Percentiles rank a stretch among this genome's conserved stretches.
These are phyloP conservation scores for Phylloscopus trochiloides DNA, from an alignment of 2,113 vertebrate genomes.

Conservation along the genomic window DNA sequence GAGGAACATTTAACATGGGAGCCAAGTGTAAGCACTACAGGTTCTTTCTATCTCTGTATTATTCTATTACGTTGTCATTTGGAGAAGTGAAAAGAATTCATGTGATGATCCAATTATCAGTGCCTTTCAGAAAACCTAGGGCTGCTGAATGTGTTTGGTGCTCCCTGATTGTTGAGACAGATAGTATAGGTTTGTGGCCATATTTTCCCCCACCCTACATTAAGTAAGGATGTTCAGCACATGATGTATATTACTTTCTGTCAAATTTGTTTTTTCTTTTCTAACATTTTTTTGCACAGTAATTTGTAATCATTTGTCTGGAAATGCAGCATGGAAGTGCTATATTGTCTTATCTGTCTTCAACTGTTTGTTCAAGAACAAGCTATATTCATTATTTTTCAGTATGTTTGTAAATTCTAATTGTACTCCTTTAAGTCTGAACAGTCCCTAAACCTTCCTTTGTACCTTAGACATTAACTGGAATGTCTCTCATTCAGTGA, in stretches of 20 bases:
- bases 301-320: not conserved
- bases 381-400: not conserved
- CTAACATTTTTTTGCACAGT: not conserved
- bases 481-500: not conserved
- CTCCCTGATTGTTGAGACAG: not conserved
- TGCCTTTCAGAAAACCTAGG: not conserved
- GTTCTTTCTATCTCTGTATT: fast-evolving
- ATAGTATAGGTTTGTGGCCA: not conserved
- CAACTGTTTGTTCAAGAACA: not conserved
- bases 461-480: not conserved
- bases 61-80: not conserved
- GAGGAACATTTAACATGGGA: not conserved
- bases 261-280: not conserved
- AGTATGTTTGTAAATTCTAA: not conserved
- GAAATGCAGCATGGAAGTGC: not conserved
- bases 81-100: not conserved
- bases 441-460: not conserved
- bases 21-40: not conserved
- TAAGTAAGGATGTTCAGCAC: not conserved
- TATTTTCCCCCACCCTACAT: not conserved
- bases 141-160: not conserved
- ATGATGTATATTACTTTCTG: not conserved
- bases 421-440: not conserved
- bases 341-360: not conserved
- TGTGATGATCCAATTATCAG: not conserved